Percentiles rank a stretch among this genome's conserved stretches.
Evolutionary conservation across 2,797 vertebrate species (phyloP).

Genomic region (Hapalemur alaotrensis): DNA sequence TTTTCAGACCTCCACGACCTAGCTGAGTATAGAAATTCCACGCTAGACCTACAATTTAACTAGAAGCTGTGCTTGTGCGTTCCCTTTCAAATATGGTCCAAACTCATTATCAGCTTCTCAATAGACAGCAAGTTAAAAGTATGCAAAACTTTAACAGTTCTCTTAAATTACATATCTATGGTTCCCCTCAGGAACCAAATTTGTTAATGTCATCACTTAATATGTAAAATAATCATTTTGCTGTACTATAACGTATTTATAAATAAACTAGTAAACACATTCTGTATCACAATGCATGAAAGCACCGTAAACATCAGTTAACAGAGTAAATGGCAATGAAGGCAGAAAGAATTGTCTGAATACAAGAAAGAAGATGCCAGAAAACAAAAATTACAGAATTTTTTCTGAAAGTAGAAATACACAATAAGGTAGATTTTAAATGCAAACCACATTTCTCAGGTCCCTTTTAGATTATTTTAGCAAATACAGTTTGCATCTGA

Average conservation of each 20-base stretch:
- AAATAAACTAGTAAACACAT: not conserved
- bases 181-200: not conserved
- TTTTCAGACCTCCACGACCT: not conserved
- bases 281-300: not conserved
- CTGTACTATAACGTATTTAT: not conserved
- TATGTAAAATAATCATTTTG: not conserved
- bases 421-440: not conserved
- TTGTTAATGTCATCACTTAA: not conserved
- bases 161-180: not conserved
- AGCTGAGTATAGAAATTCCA: not conserved
- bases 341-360: not conserved
- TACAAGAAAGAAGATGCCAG: not conserved
- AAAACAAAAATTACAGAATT: not conserved
- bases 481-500: not conserved
- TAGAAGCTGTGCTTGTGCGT: not conserved
- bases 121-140: not conserved
- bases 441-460: not conserved
- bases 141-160: not conserved
- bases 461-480: not conserved
- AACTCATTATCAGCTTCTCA: not conserved
- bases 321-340: not conserved
- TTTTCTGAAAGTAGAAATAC: not conserved
- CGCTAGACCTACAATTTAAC: not conserved
- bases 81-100: not conserved
- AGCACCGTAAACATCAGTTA: not conserved